These are phyloP conservation scores for Ceratosolen solmsi DNA, from an alignment of 1,140 invertebrate species.

Conservation along the genomic window DNA sequence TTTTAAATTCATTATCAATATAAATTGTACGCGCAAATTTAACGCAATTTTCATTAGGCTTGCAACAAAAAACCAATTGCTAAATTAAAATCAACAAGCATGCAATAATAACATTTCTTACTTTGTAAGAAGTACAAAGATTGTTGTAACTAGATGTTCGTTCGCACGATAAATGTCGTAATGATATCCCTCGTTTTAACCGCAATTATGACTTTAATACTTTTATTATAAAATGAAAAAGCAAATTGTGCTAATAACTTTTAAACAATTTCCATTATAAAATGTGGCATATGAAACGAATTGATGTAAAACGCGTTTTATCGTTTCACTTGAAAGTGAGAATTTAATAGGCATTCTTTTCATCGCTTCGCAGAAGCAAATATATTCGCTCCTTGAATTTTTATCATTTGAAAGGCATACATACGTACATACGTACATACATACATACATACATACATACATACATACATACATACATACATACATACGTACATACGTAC, in stretches of 20 bases:
- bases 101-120: not conserved
- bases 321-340: not conserved
- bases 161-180: conserved; percentile 23
- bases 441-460: too few relatives aligned
- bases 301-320: conserved; percentile 3
- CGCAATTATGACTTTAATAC: conserved; percentile 17
- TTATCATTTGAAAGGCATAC: not conserved
- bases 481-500: too few relatives aligned
- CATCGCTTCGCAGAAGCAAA: conserved; percentile 10
- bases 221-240: not conserved
- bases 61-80: not conserved
- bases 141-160: conserved; percentile 30
- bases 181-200: conserved; percentile 27
- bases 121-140: not conserved
- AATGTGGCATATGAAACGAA: not conserved
- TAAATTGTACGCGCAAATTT: not conserved
- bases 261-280: conserved; percentile 31
- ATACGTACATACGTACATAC: too few relatives aligned
- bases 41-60: not conserved
- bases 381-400: not conserved
- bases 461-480: too few relatives aligned
- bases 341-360: conserved; percentile 46
- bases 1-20: not conserved
- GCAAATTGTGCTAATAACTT: not conserved
- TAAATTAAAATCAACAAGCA: not conserved